These are phyloP conservation scores for Vidua chalybeata DNA, from an alignment of 2,113 vertebrate species.

Conservation along the genomic window DNA sequence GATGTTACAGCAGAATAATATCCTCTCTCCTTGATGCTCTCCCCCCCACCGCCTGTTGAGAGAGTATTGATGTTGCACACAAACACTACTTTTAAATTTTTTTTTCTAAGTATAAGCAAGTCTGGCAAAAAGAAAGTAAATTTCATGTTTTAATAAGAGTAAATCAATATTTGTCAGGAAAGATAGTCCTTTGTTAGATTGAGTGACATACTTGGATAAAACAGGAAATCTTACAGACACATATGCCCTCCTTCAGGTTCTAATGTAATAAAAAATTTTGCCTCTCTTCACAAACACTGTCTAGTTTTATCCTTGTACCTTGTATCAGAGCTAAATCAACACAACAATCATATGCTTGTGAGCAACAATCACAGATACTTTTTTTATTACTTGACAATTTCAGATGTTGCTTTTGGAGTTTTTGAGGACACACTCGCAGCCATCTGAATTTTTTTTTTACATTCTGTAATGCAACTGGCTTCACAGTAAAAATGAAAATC, in stretches of 20 bases:
- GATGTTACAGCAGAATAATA: background rate
- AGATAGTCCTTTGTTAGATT: background rate
- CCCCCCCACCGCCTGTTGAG: background rate
- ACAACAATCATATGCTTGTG: background rate
- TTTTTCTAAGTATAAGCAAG: background rate
- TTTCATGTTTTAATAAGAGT: background rate
- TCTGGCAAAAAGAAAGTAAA: background rate
- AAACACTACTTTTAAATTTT: background rate
- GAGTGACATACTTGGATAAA: background rate
- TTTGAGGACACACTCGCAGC: background rate
- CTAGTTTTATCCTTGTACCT: background rate
- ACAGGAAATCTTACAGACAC: background rate
- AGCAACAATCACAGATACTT: background rate
- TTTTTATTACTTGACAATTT: background rate
- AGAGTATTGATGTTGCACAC: background rate
- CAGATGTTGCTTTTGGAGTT: background rate
- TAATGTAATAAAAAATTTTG: background rate
- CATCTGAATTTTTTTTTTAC: no score
- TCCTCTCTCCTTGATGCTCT: background rate
- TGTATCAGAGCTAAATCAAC: background rate
- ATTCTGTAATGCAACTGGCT: background rate
- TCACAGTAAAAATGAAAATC: background rate
- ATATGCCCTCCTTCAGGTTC: background rate
- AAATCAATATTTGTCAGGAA: background rate
- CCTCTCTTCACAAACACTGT: background rate